Evolutionary conservation across 1,140 invertebrate species (phyloP).

Genomic region (Marisa cornuarietis): DNA sequence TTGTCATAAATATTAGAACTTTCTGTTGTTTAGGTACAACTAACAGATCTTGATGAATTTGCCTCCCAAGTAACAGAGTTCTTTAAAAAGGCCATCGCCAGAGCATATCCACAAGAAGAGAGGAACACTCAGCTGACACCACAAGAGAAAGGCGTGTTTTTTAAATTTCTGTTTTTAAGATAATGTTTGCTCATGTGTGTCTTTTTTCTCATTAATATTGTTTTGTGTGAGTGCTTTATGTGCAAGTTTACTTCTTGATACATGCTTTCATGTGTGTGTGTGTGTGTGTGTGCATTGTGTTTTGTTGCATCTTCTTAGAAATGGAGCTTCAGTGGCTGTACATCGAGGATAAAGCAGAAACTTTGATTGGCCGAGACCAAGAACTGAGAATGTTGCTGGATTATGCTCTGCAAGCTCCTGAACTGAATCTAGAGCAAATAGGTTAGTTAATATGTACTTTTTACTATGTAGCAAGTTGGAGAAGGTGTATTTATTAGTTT

Average conservation of each 20-base stretch:
- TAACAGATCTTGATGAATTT: constrained; percentile 55
- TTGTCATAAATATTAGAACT: neutral
- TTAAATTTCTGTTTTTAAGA: too few relatives aligned
- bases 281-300: neutral
- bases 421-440: constrained; percentile 26
- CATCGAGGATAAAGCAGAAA: constrained; percentile 47
- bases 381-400: constrained; percentile 39
- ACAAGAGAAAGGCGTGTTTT: constrained; percentile 7
- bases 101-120: constrained; percentile 37
- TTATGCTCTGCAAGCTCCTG: constrained; percentile 33
- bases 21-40: constrained; percentile 42
- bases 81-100: constrained; percentile 52
- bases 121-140: neutral
- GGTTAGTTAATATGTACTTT: constrained; percentile 12
- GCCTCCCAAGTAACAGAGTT: constrained; percentile 48
- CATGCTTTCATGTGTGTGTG: neutral
- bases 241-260: too few relatives aligned
- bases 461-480: too few relatives aligned
- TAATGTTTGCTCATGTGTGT: too few relatives aligned
- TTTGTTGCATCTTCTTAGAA: constrained; percentile 33
- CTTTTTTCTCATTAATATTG: too few relatives aligned
- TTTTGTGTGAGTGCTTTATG: too few relatives aligned
- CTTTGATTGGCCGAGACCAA: constrained; percentile 46
- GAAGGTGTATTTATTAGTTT: too few relatives aligned
- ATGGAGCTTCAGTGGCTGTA: constrained; percentile 42